phyloP scores from a whole-genome alignment of 2,888 invertebrate species.

The Temnothorax rugatulus region DNA sequence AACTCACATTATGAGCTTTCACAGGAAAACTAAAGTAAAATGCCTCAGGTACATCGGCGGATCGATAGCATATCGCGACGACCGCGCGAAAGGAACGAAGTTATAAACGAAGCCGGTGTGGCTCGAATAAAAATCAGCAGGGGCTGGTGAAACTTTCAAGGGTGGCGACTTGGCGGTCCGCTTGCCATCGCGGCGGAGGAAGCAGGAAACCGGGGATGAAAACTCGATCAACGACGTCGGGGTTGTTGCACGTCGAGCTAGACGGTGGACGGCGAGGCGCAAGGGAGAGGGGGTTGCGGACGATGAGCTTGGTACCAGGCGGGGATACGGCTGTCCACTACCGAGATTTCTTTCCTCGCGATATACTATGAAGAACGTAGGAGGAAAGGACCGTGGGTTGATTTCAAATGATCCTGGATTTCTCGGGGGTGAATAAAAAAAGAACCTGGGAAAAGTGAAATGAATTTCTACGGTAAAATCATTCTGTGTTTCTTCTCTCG shows the following conservation, averaged over 20 bases:
- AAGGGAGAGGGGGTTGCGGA: conserved; percentile 31
- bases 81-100: conserved; percentile 70
- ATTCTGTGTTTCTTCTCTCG: conserved; percentile 35
- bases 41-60: conserved; percentile 38
- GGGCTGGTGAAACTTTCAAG: conserved; percentile 52
- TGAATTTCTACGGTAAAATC: conserved; percentile 70
- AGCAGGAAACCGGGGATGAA: conserved; percentile 72
- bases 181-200: conserved; percentile 52
- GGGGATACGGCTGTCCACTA: conserved; percentile 67
- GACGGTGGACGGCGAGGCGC: conserved; percentile 32
- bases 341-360: conserved; percentile 69
- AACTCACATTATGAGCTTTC: conserved; percentile 14
- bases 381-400: conserved; percentile 72
- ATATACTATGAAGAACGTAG: conserved; percentile 56
- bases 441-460: conserved; percentile 74
- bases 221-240: conserved; percentile 78
- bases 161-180: conserved; percentile 60
- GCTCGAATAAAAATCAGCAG: conserved; percentile 78
- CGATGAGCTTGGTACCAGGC: conserved; percentile 55
- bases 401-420: conserved; percentile 80
- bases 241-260: conserved; percentile 55
- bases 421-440: conserved; percentile 72
- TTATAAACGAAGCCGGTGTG: conserved; percentile 78
- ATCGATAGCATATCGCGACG: conserved; percentile 62
- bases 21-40: conserved; percentile 31